These are phyloP conservation scores for Gastracanthus pulcherrimus DNA, from an alignment of 2,888 invertebrate genomes.

Conservation along the genomic window DNA sequence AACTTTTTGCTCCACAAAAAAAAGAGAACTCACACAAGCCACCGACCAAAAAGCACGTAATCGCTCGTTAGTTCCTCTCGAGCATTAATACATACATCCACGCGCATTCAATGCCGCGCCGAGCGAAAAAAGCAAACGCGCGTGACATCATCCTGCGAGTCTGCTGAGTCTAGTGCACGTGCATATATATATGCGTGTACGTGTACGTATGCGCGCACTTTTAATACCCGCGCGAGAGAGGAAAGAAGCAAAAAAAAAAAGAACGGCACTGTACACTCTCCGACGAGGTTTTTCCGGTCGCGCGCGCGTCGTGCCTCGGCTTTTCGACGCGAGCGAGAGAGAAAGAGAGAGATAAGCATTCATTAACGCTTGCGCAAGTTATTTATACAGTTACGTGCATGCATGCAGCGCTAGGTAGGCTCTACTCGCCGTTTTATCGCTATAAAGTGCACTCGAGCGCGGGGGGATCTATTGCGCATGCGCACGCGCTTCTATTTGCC, in stretches of 20 bases:
- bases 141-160: slow-evolving; percentile 12
- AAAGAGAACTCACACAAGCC: neutral
- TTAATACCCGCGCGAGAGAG: neutral
- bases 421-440: slow-evolving; percentile 67
- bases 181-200: too few species aligned
- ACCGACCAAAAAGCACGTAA: too few species aligned
- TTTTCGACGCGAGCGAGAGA: slow-evolving; percentile 61
- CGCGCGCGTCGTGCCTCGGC: slow-evolving; percentile 65
- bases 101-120: slow-evolving; percentile 22
- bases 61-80: slow-evolving; percentile 1
- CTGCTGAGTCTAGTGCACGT: too few species aligned
- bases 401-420: slow-evolving; percentile 49
- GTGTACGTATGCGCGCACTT: neutral
- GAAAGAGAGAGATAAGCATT: slow-evolving; percentile 67
- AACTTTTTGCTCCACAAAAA: neutral
- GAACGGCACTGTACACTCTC: neutral
- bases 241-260: too few species aligned
- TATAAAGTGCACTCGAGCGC: slow-evolving; percentile 57
- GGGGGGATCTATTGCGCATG: slow-evolving; percentile 53
- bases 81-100: too few species aligned
- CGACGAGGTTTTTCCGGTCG: slow-evolving; percentile 56
- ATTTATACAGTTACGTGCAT: slow-evolving; percentile 71
- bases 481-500: too few species aligned
- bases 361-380: slow-evolving; percentile 74
- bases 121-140: too few species aligned